Percentiles rank a stretch among this genome's conserved stretches.
These are phyloP conservation scores for Nomada goodeniana DNA, from an alignment of 2,888 invertebrate genomes.

Conservation along the genomic window DNA sequence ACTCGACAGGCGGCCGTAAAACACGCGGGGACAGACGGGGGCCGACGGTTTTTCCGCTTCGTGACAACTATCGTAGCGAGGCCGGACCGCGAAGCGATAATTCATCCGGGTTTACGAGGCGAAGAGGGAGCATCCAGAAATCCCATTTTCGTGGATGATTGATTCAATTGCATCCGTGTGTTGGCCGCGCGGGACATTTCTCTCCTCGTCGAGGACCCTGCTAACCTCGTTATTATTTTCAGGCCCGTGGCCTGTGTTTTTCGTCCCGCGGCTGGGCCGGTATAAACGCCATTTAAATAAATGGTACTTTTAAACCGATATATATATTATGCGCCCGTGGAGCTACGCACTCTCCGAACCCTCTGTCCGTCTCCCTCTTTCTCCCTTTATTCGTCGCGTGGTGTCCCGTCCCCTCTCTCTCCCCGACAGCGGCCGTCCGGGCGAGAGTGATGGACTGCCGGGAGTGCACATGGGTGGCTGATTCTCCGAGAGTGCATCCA, in stretches of 20 bases:
- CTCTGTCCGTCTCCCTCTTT: slow-evolving; percentile 43
- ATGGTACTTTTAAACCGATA: slow-evolving; percentile 83
- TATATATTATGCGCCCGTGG: slow-evolving; percentile 80
- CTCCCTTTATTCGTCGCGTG: slow-evolving; percentile 49
- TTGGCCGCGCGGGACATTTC: slow-evolving; percentile 62
- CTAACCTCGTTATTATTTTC: slow-evolving; percentile 82
- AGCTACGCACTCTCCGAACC: slow-evolving; percentile 27
- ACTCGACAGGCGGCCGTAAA: slow-evolving; percentile 13
- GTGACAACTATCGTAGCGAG: slow-evolving; percentile 55
- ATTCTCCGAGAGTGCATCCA: slow-evolving; percentile 70
- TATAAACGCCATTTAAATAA: slow-evolving; percentile 81
- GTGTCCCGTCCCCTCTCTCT: background rate
- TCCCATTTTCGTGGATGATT: slow-evolving; percentile 70
- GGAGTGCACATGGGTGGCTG: slow-evolving; percentile 78
- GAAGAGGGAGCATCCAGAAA: slow-evolving; percentile 49
- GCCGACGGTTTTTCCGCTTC: slow-evolving; percentile 33
- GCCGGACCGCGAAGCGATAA: slow-evolving; percentile 52
- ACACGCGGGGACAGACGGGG: background rate
- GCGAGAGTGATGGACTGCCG: slow-evolving; percentile 81
- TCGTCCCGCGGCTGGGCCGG: slow-evolving; percentile 76
- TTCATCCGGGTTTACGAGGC: slow-evolving; percentile 62
- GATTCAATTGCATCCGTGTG: slow-evolving; percentile 75
- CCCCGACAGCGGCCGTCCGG: slow-evolving; percentile 56
- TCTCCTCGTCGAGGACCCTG: slow-evolving; percentile 73
- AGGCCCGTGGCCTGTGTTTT: slow-evolving; percentile 75